Evolutionary conservation across 2,888 invertebrate genomes (phyloP).

Genomic region (Oscheius sp.): DNA sequence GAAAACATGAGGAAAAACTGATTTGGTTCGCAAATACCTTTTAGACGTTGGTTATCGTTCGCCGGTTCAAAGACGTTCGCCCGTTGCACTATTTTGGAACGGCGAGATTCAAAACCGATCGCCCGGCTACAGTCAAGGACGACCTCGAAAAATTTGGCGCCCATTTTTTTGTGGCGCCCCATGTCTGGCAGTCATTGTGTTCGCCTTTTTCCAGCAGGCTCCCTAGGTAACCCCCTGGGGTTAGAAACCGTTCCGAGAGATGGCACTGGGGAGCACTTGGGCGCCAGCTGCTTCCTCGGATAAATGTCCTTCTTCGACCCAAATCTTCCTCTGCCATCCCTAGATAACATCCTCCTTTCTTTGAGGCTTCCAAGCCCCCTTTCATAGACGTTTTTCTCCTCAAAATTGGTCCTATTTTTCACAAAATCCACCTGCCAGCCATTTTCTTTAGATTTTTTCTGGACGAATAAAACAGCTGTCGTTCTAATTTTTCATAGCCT

Average conservation of each 20-base stretch:
- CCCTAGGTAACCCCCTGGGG: background rate
- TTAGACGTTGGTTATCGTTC: background rate
- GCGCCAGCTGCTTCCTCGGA: constrained; percentile 10
- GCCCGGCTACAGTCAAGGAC: background rate
- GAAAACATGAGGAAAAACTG: background rate
- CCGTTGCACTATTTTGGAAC: background rate
- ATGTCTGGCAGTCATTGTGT: background rate
- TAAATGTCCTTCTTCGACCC: background rate
- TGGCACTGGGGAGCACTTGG: constrained; percentile 9
- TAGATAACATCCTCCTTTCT: too few species aligned
- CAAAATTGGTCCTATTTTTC: too few species aligned
- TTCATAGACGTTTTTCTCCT: too few species aligned
- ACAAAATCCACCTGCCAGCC: background rate
- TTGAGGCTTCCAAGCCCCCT: too few species aligned
- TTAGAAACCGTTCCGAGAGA: too few species aligned
- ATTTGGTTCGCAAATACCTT: background rate
- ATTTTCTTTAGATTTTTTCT: background rate
- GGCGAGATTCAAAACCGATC: background rate
- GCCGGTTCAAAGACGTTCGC: background rate
- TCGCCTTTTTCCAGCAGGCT: background rate
- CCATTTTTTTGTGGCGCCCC: constrained; percentile 9
- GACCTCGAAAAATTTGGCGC: constrained; percentile 24
- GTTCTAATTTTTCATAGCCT: background rate
- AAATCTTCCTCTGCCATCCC: background rate
- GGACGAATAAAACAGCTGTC: background rate